Base-by-base conservation (phyloP, 1,140 invertebrate genomes). In the Ptiloglossa arizonensis region DNA sequence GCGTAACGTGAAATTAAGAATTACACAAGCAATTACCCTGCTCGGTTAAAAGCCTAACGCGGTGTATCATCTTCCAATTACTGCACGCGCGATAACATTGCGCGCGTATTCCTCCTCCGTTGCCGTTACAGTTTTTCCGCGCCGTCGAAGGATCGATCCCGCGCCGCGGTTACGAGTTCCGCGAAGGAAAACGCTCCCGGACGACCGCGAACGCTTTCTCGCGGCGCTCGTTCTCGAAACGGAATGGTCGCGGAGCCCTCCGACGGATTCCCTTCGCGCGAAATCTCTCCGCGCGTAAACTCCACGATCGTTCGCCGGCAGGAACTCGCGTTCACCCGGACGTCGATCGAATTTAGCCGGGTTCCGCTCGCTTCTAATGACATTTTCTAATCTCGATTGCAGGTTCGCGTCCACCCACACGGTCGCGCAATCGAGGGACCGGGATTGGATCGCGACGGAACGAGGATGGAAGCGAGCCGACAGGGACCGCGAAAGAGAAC, bases 41-140 rank as follows among this genome's bases (percentile, higher is more conserved):
- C 81, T 86, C 87, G 84, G 86, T 89, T 88, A 86, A 66, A 89
- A 87, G 81, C 84, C 82, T 79, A 85, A 87, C 88, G 87, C 86
- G 90, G 90, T 88, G 90, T 87, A 90, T 91, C 90, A 91, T 91
- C 90, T 90, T 91, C 88, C 89, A 91, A 91, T 91, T 91, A 91
- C 87, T 86, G 79, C 86, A 86, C 80, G 86, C 86, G 84, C 84
- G 86, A 90, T 88, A 87, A 57, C 71, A 35, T 56, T 59, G 59
- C 63, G 35, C 24, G 64, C 9, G 19, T 19, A 6, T 22, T n/a
- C 11, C n/a, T 0, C 15, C 5, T 5, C 27, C 13, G 6, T 6
- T 50, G 60, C 44, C 44, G 73, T 76, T 69, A 69, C 13, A 69
- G 54, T 69, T 76, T 69, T 54, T 1, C 2, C n/a, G 22, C 60